Percentiles rank a stretch among this genome's conserved stretches.
Evolutionary conservation across 2,888 invertebrate species (phyloP).

Genomic region (Antitype chi): DNA sequence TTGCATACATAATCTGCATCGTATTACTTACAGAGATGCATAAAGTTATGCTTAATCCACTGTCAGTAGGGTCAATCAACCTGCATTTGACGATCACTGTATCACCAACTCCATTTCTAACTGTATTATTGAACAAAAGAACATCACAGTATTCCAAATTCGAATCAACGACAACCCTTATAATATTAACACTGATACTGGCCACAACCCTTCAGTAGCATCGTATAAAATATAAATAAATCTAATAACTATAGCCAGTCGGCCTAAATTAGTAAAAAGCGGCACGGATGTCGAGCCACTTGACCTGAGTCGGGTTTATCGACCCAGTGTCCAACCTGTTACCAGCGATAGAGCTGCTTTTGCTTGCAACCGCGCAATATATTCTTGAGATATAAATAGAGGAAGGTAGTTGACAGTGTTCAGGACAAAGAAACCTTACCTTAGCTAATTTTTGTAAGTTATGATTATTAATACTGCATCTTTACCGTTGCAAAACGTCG

Average conservation of each 20-base stretch:
- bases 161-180: background rate
- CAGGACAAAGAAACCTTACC: constrained; percentile 22
- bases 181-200: constrained; percentile 13
- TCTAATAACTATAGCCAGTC: constrained; percentile 28
- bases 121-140: background rate
- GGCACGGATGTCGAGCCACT: constrained; percentile 56
- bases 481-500: background rate
- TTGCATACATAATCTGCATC: constrained; percentile 21
- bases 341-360: constrained; percentile 42
- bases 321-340: constrained; percentile 69
- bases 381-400: constrained; percentile 46
- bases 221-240: constrained; percentile 42
- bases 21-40: constrained; percentile 1
- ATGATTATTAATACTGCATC: background rate
- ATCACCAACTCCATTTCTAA: background rate
- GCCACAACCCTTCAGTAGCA: background rate
- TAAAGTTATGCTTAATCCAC: constrained; percentile 13
- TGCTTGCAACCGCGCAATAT: constrained; percentile 47
- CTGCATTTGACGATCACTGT: background rate
- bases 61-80: constrained; percentile 17
- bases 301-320: constrained; percentile 70
- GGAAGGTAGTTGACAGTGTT: background rate
- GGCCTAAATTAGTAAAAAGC: constrained; percentile 60
- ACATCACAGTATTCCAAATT: background rate
- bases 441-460: constrained; percentile 3